Base-by-base conservation (phyloP, 2,113 vertebrate species). In the Chamaetylas fuelleborni region DNA sequence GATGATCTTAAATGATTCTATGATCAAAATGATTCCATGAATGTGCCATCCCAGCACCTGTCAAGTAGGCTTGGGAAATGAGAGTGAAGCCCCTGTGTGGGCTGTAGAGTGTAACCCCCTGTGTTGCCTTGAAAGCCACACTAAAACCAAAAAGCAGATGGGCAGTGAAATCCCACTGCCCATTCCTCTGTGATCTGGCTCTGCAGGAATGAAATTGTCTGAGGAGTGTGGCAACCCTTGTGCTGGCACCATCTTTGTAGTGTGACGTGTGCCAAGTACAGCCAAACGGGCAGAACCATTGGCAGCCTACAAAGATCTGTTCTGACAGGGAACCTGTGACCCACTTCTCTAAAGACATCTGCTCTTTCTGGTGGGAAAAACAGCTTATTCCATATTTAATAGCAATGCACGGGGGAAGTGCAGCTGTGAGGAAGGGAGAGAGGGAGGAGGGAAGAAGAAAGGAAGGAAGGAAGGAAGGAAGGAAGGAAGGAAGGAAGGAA, bases 141-240 rank as follows among this genome's bases (percentile, higher is more conserved):
- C 10, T 38, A 51, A 26, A 66, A 31, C 14, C 53, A 83, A 66
- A 92, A 90, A 56, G 67, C 71, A 86, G 91, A 88, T 45, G 65
- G 60, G 38, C 54, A 71, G 24, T 43, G 72, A 66, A 71, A 62
- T 62, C n/a, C 71, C n/a, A 18, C 42, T 76, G 77, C 36, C 42
- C 4, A 2, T 70, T 65, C 56, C 71, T 60, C 34, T 65, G 56
- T 40, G 36, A 43, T 65, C 40, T 42, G 85, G 36, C 71, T 79
- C 50, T 38, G 77, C n/a, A 62, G 33, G 42, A 43, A 43, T 1
- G 11, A 83, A 76, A 29, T 23, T 0, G 0, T 29, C 29, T 74
- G 66, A 80, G 67, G 7, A 92, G 26, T 38, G 43, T 1, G 23
- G 58, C 62, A 83, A n/a, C 62, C 67, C 62, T 13, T 53, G 57